phyloP scores from a whole-genome alignment of 2,797 vertebrate species.

The Manis javanica region DNA sequence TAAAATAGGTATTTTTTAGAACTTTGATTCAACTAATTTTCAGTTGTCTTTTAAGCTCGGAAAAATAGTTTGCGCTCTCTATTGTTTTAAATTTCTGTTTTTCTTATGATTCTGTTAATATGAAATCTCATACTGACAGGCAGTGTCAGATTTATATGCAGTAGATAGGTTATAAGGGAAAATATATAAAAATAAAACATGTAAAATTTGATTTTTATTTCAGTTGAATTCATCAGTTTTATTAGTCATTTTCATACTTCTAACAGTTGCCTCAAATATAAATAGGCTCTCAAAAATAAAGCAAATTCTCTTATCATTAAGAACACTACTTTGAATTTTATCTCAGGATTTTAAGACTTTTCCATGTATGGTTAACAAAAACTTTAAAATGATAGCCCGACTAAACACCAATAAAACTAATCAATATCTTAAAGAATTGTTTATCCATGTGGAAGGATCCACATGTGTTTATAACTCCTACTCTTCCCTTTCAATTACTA shows the following conservation, averaged over 20 bases:
- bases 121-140: not conserved
- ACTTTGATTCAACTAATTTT: constrained; percentile 11
- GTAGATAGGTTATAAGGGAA: not conserved
- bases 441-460: not conserved
- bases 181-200: not conserved
- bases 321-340: not conserved
- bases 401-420: not conserved
- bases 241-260: not conserved
- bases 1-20: not conserved
- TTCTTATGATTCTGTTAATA: not conserved
- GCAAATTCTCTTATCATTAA: not conserved
- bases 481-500: constrained; percentile 14
- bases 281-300: not conserved
- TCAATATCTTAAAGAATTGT: not conserved
- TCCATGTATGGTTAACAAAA: not conserved
- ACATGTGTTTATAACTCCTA: not conserved
- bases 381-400: not conserved
- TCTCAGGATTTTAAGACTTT: not conserved
- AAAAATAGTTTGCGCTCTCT: not conserved
- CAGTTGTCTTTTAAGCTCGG: not conserved
- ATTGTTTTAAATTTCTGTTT: not conserved
- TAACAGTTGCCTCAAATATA: not conserved
- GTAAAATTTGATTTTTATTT: constrained; percentile 39
- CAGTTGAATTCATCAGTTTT: not conserved
- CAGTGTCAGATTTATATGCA: not conserved